Conservation (phyloP, 2,113 vertebrate genomes). For the Egretta garzetta region DNA sequence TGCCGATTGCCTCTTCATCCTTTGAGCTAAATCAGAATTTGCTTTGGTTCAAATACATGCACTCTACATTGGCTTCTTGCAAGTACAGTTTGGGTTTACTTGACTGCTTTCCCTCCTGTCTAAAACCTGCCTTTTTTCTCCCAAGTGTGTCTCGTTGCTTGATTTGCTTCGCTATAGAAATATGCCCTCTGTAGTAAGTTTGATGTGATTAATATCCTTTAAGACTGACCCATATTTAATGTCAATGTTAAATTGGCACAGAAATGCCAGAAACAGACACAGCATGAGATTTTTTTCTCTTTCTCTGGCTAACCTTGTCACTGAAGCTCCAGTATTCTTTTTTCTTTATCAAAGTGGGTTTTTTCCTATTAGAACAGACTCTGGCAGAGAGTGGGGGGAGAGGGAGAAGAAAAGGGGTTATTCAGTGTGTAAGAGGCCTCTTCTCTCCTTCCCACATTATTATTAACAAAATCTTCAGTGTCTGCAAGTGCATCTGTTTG, state of each 20-base stretch:
- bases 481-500: constrained; percentile 25
- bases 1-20: not conserved
- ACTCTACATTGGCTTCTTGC: not conserved
- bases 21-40: not conserved
- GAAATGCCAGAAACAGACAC: not conserved
- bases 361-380: constrained; percentile 29
- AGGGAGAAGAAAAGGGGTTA: not conserved
- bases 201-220: not conserved
- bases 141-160: not conserved
- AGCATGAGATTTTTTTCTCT: constrained; percentile 44
- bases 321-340: constrained; percentile 35
- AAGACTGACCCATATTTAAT: not conserved
- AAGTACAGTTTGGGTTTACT: not conserved
- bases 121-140: not conserved
- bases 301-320: constrained; percentile 45
- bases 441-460: not conserved
- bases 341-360: constrained; percentile 40
- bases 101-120: not conserved
- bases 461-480: constrained; percentile 15
- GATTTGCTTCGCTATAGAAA: not conserved
- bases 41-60: not conserved
- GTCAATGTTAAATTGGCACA: not conserved
- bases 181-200: not conserved
- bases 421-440: not conserved
- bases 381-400: not conserved